phyloP scores from a whole-genome alignment of 2,113 vertebrate genomes.

The Nicator chloris region DNA sequence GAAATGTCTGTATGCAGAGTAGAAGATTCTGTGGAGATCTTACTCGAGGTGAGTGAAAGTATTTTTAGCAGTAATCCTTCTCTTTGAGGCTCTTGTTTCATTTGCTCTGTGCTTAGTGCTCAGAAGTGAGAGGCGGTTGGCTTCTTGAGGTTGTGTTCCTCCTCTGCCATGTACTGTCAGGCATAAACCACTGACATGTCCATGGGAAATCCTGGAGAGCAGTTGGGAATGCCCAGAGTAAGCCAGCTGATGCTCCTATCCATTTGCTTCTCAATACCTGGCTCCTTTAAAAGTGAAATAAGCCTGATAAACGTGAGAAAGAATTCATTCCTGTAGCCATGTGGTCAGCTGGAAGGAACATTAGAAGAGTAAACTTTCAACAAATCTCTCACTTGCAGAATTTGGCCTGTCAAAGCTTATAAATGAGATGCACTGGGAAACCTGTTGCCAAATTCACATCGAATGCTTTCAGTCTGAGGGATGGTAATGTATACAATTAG shows the following conservation, averaged over 20 bases:
- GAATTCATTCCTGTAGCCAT: neutral
- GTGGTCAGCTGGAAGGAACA: neutral
- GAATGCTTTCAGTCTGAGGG: neutral
- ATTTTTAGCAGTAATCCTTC: neutral
- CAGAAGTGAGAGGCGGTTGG: neutral
- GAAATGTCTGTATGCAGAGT: neutral
- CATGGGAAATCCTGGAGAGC: neutral
- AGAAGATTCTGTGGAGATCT: neutral
- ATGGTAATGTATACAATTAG: neutral
- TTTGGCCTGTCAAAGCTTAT: neutral
- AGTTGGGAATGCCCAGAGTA: neutral
- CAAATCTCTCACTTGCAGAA: neutral
- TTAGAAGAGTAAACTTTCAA: neutral
- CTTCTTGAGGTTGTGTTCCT: neutral
- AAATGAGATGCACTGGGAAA: neutral
- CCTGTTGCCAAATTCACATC: neutral
- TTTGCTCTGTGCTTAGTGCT: neutral
- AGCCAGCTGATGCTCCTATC: neutral
- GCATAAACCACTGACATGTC: neutral
- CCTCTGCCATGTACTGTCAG: neutral
- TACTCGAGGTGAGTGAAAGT: neutral
- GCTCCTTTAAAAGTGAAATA: neutral
- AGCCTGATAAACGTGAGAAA: fast-evolving
- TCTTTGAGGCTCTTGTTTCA: neutral
- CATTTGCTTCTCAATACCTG: neutral